Base-by-base conservation (phyloP, 2,797 vertebrate genomes). In the Jordanella pulchra region DNA sequence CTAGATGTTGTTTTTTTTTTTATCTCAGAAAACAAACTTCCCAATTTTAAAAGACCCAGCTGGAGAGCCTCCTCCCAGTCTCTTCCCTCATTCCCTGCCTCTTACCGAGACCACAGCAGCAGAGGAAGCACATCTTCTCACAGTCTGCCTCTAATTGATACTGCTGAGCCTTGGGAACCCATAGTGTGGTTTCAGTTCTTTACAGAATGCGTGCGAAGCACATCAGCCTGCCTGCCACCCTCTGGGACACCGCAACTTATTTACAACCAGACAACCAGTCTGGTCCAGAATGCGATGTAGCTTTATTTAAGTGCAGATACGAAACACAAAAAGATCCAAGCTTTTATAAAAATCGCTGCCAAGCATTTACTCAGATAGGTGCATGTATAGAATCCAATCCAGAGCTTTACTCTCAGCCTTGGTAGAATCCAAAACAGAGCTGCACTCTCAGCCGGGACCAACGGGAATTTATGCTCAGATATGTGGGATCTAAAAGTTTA, bases 231-330 rank as follows among this genome's bases (percentile, higher is more conserved):
- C 77, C 3, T 86, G 85, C 81, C 87, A 86, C 90, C 87, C 86
- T 89, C 85, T 84, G 87, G 85, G 87, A 92, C 86, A 83, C 84
- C 87, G 75, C 88, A 82, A 81, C 85, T 87, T 91, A 90, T 91
- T 90, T 87, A 88, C 86, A 87, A 82, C 78, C 77, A 88, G 83
- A 85, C 81, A 4, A 65, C 67, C 82, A 69, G 82, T 86, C 89
- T 88, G 75, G 76, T 67, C 67, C 86, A 77, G 71, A 81, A 81
- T 80, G 76, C 83, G 44, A 21, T 77, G 73, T 79, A 83, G 75
- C 83, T 81, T 81, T 68, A 75, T 80, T 84, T 82, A 88, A 72
- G 77, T 50, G 66, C 48, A 73, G 70, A 67, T 75, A 45, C 42
- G 1, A 47, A 51, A 25, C 25, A 73, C 66, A 69, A 55, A 61